Percentiles rank a stretch among this genome's conserved stretches.
Evolutionary conservation across 2,888 invertebrate genomes (phyloP).

Genomic region (Dryobotodes eremita): DNA sequence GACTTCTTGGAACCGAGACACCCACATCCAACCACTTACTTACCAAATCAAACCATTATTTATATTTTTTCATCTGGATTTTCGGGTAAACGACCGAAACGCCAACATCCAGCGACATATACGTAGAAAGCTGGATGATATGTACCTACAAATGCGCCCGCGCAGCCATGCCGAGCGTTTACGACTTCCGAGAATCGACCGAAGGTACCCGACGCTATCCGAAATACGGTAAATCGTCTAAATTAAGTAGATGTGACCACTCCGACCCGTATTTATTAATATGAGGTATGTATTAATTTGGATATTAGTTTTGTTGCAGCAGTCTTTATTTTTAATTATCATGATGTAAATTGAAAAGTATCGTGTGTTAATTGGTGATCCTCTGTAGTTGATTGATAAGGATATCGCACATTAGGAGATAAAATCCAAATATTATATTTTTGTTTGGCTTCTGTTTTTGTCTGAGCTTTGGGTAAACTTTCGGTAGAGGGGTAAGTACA

Average conservation of each 20-base stretch:
- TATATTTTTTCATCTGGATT: slow-evolving; percentile 61
- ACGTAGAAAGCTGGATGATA: slow-evolving; percentile 81
- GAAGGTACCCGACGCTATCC: slow-evolving; percentile 75
- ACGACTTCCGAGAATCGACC: slow-evolving; percentile 83
- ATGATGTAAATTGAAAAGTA: slow-evolving; percentile 58
- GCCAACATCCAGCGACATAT: slow-evolving; percentile 70
- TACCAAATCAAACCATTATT: slow-evolving; percentile 63
- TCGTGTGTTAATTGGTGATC: slow-evolving; percentile 66
- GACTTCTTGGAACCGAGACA: slow-evolving; percentile 54
- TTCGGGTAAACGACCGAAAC: slow-evolving; percentile 67
- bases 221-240: slow-evolving; percentile 85
- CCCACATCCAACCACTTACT: slow-evolving; percentile 56
- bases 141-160: slow-evolving; percentile 75
- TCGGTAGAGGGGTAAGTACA: neutral
- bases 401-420: slow-evolving; percentile 58
- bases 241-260: slow-evolving; percentile 83
- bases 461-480: neutral
- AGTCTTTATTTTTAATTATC: slow-evolving; percentile 65
- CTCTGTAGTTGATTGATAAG: slow-evolving; percentile 56
- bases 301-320: slow-evolving; percentile 50
- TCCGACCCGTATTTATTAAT: slow-evolving; percentile 69
- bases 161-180: slow-evolving; percentile 74
- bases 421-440: slow-evolving; percentile 15
- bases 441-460: slow-evolving; percentile 41
- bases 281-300: slow-evolving; percentile 72